Evolutionary conservation across 2,113 vertebrate species (phyloP).

Genomic region (Notechis scutatus): DNA sequence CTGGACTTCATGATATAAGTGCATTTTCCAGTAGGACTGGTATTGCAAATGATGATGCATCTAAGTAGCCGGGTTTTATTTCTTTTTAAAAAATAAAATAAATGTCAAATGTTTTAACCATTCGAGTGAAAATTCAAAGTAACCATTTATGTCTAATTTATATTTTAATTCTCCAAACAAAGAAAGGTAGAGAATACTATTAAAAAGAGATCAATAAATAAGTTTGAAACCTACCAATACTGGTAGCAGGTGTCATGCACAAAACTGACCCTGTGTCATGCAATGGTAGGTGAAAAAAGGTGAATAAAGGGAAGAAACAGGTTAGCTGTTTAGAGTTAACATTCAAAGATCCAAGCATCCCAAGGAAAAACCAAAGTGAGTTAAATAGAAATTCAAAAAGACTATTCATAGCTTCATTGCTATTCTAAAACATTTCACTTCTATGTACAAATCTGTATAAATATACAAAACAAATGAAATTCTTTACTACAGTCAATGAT

Average conservation of each 20-base stretch:
- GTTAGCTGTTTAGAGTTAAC: slow-evolving; percentile 86
- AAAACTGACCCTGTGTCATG: slow-evolving; percentile 99
- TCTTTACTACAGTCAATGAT: neutral
- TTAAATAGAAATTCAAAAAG: slow-evolving; percentile 66
- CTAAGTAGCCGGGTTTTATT: slow-evolving; percentile 55
- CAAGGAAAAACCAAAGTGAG: slow-evolving; percentile 75
- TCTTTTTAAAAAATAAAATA: slow-evolving; percentile 20
- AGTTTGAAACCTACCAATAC: slow-evolving; percentile 98
- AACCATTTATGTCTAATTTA: slow-evolving; percentile 55
- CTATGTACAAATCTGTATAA: slow-evolving; percentile 10
- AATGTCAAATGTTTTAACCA: slow-evolving; percentile 50
- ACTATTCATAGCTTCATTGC: slow-evolving; percentile 67
- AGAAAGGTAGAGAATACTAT: slow-evolving; percentile 68
- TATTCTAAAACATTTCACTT: slow-evolving; percentile 35
- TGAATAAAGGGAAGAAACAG: slow-evolving; percentile 85
- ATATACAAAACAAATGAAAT: neutral
- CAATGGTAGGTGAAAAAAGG: slow-evolving; percentile 80
- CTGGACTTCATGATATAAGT: slow-evolving; percentile 62
- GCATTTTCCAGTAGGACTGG: slow-evolving; percentile 65
- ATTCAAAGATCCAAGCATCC: slow-evolving; percentile 78
- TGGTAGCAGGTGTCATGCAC: slow-evolving; percentile 99
- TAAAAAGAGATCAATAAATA: slow-evolving; percentile 78
- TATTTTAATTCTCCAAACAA: slow-evolving; percentile 63
- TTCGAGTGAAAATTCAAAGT: slow-evolving; percentile 68
- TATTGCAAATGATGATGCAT: slow-evolving; percentile 66